A percentile compares a stretch with the other conserved stretches of the same genome.
Evolutionary conservation across 2,888 invertebrate genomes (phyloP).

Genomic region (Theodoxus fluviatilis): DNA sequence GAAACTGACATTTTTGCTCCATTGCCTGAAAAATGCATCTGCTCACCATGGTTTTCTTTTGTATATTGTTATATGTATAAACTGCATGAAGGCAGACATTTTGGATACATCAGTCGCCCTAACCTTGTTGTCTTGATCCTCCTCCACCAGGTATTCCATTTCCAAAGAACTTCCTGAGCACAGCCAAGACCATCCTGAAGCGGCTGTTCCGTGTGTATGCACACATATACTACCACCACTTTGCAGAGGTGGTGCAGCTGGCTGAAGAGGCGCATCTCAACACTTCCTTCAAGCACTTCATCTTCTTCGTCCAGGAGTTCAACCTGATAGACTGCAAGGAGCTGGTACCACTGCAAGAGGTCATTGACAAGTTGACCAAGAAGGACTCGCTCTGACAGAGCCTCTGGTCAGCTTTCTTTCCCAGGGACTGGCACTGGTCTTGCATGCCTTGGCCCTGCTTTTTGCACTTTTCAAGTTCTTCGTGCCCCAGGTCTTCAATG

Average conservation of each 20-base stretch:
- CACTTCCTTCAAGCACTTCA: conserved; percentile 99
- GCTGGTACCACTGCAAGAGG: conserved; percentile 93
- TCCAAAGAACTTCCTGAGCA: conserved; percentile 94
- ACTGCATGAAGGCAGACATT: too few relatives aligned
- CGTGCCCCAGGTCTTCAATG: not conserved
- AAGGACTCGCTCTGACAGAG: conserved; percentile 41
- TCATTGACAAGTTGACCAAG: conserved; percentile 77
- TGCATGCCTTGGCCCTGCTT: not conserved
- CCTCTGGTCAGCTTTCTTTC: not conserved
- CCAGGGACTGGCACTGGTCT: not conserved
- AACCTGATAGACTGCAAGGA: conserved; percentile 95
- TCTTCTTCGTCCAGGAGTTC: conserved; percentile 97
- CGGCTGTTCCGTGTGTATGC: conserved; percentile 98
- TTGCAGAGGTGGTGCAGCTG: conserved; percentile 94
- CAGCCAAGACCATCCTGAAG: conserved; percentile 97
- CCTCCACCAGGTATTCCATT: conserved; percentile 93
- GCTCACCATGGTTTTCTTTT: too few relatives aligned
- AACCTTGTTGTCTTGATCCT: too few relatives aligned
- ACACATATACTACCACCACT: conserved; percentile 99
- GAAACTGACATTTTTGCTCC: too few relatives aligned
- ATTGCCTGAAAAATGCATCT: too few relatives aligned
- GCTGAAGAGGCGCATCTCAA: conserved; percentile 96
- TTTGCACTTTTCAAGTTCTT: not conserved
- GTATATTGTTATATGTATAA: too few relatives aligned
- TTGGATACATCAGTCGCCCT: too few relatives aligned